Evolutionary conservation across 2,113 vertebrate genomes (phyloP), one percentile per base, ranked within the genome.

Genomic region (Balaeniceps rex): DNA sequence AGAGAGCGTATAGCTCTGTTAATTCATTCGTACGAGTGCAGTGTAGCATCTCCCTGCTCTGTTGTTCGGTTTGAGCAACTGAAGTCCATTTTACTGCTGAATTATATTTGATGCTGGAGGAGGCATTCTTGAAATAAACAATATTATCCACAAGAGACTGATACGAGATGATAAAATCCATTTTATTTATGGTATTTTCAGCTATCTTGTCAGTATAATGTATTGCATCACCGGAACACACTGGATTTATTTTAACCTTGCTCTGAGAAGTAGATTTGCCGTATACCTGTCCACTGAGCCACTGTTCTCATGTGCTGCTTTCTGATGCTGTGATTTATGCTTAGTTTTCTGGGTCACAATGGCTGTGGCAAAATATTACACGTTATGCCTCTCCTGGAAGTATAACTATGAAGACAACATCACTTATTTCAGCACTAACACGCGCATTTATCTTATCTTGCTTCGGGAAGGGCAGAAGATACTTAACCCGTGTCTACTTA

Each of bases 51-150:
- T 68, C 76, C 46, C 55, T 7, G 61, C 61, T 36, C 79, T 11
- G 17, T 12, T 29, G 1, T 31, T n/a, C 6, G 49, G 21, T 29
- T 3, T 7, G 52, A 65, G 57, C 78, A 76, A 11, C 81, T 18
- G 3, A 31, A 31, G 51, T 46, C 87, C 54, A 0, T 60, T 58
- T 70, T 83, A 18, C 29, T 7, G 31, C 93, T 77, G 93, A 75
- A 14, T 81, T 86, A 55, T 61, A 42, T 69, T 36, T 4, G 72
- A 4, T 68, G 68, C 79, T 65, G 14, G 58, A 54, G 78, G 75
- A 81, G 87, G 64, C 14, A 10, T 74, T 91, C 81, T 64, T 12
- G 76, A 87, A 95, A 91, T 22, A 86, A 82, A 94, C 87, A 34
- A 0, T 42, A 47, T 63, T 84, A 76, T 26, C 86, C 85, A 19